Evolutionary conservation across 1,140 invertebrate genomes (phyloP).

Genomic region (Euwallacea similis): DNA sequence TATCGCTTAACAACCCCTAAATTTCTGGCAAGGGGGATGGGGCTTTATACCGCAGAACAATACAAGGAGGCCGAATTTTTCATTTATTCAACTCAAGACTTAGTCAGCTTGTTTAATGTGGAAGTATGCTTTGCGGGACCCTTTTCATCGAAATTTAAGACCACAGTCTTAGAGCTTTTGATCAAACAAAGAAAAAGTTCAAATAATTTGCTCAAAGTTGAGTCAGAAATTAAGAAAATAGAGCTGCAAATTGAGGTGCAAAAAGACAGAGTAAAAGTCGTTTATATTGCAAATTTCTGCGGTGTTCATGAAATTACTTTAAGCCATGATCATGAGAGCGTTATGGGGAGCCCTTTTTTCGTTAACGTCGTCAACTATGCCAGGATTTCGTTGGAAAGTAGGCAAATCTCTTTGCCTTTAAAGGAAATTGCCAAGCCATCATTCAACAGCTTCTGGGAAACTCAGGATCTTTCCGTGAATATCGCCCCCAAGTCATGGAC

Average conservation of each 20-base stretch:
- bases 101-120: slow-evolving; percentile 12
- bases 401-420: too few relatives aligned
- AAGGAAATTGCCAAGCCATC: too few relatives aligned
- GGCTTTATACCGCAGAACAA: slow-evolving; percentile 58
- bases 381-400: background rate
- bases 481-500: background rate
- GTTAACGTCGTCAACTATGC: slow-evolving; percentile 38
- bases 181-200: slow-evolving; percentile 4
- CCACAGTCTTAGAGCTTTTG: slow-evolving; percentile 8
- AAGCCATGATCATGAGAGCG: slow-evolving; percentile 43
- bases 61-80: slow-evolving; percentile 54
- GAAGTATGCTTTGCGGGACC: slow-evolving; percentile 24
- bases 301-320: slow-evolving; percentile 50
- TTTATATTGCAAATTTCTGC: slow-evolving; percentile 45
- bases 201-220: background rate
- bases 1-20: slow-evolving; percentile 52
- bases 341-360: slow-evolving; percentile 47
- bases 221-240: slow-evolving; percentile 29
- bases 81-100: slow-evolving; percentile 43
- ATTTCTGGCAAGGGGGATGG: slow-evolving; percentile 62
- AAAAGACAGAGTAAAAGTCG: slow-evolving; percentile 44
- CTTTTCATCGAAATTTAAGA: slow-evolving; percentile 11
- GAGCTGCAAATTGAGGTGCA: slow-evolving; percentile 43
- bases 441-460: too few relatives aligned
- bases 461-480: background rate